phyloP scores from a whole-genome alignment of 2,797 vertebrate genomes.

The Sebastiscus albofasciatus region DNA sequence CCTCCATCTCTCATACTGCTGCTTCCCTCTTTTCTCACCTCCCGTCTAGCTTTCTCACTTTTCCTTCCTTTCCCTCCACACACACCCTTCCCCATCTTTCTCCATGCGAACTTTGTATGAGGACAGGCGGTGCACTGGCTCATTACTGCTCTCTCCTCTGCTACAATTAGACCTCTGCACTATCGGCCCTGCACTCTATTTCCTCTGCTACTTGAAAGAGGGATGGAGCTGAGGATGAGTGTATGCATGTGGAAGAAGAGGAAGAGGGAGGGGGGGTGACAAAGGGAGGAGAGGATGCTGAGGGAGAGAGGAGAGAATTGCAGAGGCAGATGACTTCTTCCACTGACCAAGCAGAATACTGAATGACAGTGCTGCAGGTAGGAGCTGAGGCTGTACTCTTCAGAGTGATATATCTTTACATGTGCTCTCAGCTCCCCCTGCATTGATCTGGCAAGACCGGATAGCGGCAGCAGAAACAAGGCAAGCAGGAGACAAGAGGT shows the following conservation, averaged over 20 bases:
- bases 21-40: constrained; percentile 35
- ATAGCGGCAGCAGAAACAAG: constrained; percentile 33
- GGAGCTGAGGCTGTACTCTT: constrained; percentile 23
- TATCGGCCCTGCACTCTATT: constrained; percentile 55
- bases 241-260: constrained; percentile 22
- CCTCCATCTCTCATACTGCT: constrained; percentile 39
- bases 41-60: constrained; percentile 34
- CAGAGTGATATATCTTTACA: constrained; percentile 41
- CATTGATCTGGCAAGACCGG: constrained; percentile 41
- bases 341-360: constrained; percentile 64
- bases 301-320: constrained; percentile 40
- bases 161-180: constrained; percentile 71
- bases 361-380: constrained; percentile 58
- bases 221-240: constrained; percentile 27
- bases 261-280: not conserved
- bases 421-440: constrained; percentile 14
- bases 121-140: constrained; percentile 46
- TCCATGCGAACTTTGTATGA: constrained; percentile 33
- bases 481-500: constrained; percentile 11
- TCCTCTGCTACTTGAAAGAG: constrained; percentile 33
- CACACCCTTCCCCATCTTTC: constrained; percentile 23
- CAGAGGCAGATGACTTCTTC: constrained; percentile 51
- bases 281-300: constrained; percentile 32
- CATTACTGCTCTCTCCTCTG: constrained; percentile 65
- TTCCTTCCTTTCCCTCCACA: constrained; percentile 18